phyloP scores from a whole-genome alignment of 1,140 invertebrate genomes.

The Drosophila santomea region DNA sequence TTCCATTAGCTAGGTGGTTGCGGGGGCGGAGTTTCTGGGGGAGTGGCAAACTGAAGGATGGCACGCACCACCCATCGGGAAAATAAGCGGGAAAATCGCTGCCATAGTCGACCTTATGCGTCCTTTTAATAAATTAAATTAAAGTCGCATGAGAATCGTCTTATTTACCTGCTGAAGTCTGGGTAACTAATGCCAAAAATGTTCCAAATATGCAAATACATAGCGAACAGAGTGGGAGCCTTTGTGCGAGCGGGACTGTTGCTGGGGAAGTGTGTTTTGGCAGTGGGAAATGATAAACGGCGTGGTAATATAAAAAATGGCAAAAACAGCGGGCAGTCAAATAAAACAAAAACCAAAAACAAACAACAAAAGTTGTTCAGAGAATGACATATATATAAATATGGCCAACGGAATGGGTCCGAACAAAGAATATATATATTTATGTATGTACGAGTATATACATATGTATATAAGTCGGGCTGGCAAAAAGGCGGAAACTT shows the following conservation, averaged over 20 bases:
- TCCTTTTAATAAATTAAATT: slow-evolving; percentile 80
- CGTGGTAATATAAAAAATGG: slow-evolving; percentile 83
- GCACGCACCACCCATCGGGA: slow-evolving; percentile 62
- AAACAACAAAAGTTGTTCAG: slow-evolving; percentile 28
- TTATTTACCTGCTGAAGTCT: slow-evolving; percentile 64
- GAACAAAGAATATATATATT: slow-evolving; percentile 42
- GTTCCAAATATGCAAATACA: slow-evolving; percentile 58
- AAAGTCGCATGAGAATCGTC: slow-evolving; percentile 76
- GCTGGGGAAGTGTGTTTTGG: slow-evolving; percentile 61
- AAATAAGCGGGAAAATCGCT: slow-evolving; percentile 44
- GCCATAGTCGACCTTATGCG: slow-evolving; percentile 26
- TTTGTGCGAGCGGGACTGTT: slow-evolving; percentile 20
- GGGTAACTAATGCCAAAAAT: slow-evolving; percentile 59
- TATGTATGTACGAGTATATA: slow-evolving; percentile 6
- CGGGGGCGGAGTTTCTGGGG: slow-evolving; percentile 24
- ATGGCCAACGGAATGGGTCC: slow-evolving; percentile 39
- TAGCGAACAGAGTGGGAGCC: slow-evolving; percentile 16
- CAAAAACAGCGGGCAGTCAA: slow-evolving; percentile 75
- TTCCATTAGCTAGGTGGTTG: slow-evolving; percentile 44
- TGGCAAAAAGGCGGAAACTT: slow-evolving; percentile 59
- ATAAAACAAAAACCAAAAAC: slow-evolving; percentile 55
- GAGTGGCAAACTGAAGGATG: slow-evolving; percentile 52
- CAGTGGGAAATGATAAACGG: slow-evolving; percentile 80
- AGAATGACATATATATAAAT: slow-evolving; percentile 47
- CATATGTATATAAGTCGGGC: slow-evolving; percentile 31